Conservation (phyloP, 2,888 invertebrate species). For the Amaurobius ferox region DNA sequence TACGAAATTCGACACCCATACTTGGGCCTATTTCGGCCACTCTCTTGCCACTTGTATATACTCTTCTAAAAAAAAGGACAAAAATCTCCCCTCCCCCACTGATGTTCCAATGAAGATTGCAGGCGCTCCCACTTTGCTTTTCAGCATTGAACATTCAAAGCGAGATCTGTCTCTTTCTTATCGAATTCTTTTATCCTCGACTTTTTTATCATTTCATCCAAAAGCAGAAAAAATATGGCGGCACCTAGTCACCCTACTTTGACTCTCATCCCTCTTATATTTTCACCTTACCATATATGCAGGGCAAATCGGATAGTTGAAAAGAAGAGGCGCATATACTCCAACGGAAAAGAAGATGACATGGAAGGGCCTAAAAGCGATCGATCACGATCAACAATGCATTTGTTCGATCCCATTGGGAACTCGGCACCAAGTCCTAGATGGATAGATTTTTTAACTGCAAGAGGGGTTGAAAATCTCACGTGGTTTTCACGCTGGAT, state of each 20-base stretch:
- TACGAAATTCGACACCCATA: conserved; percentile 65
- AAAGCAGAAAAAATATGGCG: conserved; percentile 26
- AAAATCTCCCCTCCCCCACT: conserved; percentile 36
- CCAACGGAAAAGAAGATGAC: conserved; percentile 59
- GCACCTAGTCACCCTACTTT: conserved; percentile 53
- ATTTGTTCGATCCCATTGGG: conserved; percentile 55
- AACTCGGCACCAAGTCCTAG: conserved; percentile 40
- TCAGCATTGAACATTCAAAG: conserved; percentile 44
- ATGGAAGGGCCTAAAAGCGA: conserved; percentile 64
- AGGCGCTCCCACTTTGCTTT: conserved; percentile 23
- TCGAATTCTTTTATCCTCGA: conserved; percentile 37
- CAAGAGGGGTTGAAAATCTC: conserved; percentile 11
- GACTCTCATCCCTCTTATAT: conserved; percentile 46
- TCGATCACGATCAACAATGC: conserved; percentile 71
- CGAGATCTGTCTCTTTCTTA: conserved; percentile 27
- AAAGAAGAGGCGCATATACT: conserved; percentile 30
- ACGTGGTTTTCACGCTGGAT: conserved; percentile 38
- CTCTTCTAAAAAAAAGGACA: conserved; percentile 17
- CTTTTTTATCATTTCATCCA: conserved; percentile 47
- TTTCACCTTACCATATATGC: conserved; percentile 51
- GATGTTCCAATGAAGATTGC: conserved; percentile 65
- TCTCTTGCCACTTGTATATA: conserved; percentile 29
- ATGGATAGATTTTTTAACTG: conserved; percentile 54
- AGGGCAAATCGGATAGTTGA: conserved; percentile 64
- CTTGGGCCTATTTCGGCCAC: conserved; percentile 39